A percentile compares a stretch with the other conserved stretches of the same genome.
phyloP scores from a whole-genome alignment of 2,113 vertebrate genomes.

The Tupaia tana region DNA sequence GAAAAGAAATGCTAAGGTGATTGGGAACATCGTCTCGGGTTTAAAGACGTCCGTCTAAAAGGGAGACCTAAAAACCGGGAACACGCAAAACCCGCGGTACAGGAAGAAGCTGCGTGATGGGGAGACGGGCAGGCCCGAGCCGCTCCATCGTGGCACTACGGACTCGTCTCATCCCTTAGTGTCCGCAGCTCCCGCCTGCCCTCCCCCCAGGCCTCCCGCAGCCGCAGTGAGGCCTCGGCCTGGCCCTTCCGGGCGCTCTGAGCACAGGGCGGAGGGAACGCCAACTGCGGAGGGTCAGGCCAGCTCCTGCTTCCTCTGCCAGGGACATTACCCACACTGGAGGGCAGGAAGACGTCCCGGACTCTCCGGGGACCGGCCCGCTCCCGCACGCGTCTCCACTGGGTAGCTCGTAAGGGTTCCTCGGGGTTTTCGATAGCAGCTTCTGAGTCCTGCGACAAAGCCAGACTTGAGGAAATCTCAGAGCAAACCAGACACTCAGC shows the following conservation, averaged over 20 bases:
- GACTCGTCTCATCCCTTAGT: constrained; percentile 83
- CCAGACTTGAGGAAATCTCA: constrained; percentile 47
- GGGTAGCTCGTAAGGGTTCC: constrained; percentile 85
- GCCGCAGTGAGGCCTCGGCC: background rate
- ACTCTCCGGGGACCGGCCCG: constrained; percentile 74
- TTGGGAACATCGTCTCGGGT: background rate
- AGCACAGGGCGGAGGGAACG: constrained; percentile 25
- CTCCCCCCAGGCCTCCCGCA: constrained; percentile 24
- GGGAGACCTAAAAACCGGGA: constrained; percentile 53
- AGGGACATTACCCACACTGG: constrained; percentile 88
- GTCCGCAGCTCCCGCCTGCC: constrained; percentile 12
- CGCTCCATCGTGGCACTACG: constrained; percentile 70
- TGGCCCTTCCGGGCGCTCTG: constrained; percentile 72
- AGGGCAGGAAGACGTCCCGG: constrained; percentile 77
- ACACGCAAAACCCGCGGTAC: constrained; percentile 42
- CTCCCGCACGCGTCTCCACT: constrained; percentile 80
- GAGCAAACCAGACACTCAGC: background rate
- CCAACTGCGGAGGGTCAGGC: background rate
- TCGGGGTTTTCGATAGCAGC: constrained; percentile 81
- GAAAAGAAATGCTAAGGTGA: constrained; percentile 19
- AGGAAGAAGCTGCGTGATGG: constrained; percentile 66
- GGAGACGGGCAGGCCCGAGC: constrained; percentile 62
- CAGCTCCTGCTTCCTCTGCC: constrained; percentile 27
- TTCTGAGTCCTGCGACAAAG: constrained; percentile 84
- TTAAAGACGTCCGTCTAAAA: constrained; percentile 60